These are phyloP conservation scores for Falco berigora DNA, from an alignment of 2,797 vertebrate species.

Conservation along the genomic window DNA sequence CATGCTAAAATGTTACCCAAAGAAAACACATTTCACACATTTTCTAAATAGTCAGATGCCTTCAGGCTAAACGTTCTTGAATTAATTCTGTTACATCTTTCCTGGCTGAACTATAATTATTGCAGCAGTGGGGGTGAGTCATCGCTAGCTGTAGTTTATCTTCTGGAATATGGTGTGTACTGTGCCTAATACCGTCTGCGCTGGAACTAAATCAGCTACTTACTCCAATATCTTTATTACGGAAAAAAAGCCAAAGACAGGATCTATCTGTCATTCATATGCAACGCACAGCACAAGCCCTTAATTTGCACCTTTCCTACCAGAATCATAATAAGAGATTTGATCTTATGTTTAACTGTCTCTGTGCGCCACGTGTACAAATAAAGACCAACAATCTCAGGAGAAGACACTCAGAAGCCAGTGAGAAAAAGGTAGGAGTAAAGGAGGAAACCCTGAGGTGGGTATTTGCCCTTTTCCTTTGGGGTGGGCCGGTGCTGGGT, in stretches of 20 bases:
- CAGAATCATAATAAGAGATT: background rate
- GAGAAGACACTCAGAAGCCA: background rate
- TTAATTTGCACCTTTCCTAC: background rate
- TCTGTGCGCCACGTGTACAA: background rate
- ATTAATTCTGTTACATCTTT: background rate
- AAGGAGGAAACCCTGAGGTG: background rate
- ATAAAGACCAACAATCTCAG: background rate
- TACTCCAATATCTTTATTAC: background rate
- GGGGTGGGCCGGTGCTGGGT: background rate
- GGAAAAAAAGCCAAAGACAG: background rate
- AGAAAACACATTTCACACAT: background rate
- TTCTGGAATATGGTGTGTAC: background rate
- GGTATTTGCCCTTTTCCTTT: background rate
- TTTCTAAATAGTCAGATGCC: background rate
- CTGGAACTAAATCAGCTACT: background rate
- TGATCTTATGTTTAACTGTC: background rate
- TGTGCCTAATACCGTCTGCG: background rate
- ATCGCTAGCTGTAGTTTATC: background rate
- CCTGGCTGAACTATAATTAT: constrained; percentile 10
- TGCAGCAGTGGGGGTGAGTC: background rate
- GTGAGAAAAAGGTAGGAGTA: background rate
- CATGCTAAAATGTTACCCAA: background rate
- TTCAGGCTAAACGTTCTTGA: background rate
- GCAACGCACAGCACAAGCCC: background rate
- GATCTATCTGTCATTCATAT: background rate